Percentiles rank a stretch among this genome's conserved stretches.
These are phyloP conservation scores for Trichomycterus rosablanca DNA, from an alignment of 2,113 vertebrate species.

Conservation along the genomic window DNA sequence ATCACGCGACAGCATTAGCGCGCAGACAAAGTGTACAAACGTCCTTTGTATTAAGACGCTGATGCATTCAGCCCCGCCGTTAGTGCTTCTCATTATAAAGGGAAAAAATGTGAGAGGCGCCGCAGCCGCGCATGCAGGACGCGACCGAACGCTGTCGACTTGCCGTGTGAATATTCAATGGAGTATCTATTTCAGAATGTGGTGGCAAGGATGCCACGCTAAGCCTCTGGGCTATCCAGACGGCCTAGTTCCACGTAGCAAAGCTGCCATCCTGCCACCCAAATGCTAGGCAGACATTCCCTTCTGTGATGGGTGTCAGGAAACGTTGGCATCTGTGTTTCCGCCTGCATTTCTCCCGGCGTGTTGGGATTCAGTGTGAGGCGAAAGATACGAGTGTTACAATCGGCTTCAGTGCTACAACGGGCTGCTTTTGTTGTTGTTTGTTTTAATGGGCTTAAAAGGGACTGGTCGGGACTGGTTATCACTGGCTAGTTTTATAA, in stretches of 20 bases:
- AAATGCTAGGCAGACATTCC: conserved; percentile 8
- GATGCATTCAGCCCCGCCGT: too few species aligned
- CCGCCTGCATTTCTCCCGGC: conserved; percentile 17
- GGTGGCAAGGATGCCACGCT: conserved; percentile 34
- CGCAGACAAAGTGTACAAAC: too few species aligned
- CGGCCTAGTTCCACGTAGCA: conserved; percentile 19
- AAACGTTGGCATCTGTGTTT: conserved; percentile 17
- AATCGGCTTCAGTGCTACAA: too few species aligned
- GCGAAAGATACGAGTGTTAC: too few species aligned
- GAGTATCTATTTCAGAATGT: conserved; percentile 48
- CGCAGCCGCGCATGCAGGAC: background rate
- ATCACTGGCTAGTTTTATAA: too few species aligned
- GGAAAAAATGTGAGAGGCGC: too few species aligned
- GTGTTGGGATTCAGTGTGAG: conserved; percentile 1
- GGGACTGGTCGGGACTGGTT: too few species aligned
- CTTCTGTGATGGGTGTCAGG: conserved; percentile 14
- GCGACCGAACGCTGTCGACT: conserved; percentile 32
- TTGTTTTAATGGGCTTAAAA: too few species aligned
- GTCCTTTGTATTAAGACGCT: too few species aligned
- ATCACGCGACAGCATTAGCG: too few species aligned
- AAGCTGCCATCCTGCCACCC: conserved; percentile 26
- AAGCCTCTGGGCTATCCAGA: conserved; percentile 31
- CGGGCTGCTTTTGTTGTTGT: too few species aligned
- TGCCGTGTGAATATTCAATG: conserved; percentile 44
- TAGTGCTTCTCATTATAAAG: too few species aligned